These are phyloP conservation scores for Mesochorus sp. DNA, from an alignment of 2,888 invertebrate species.

Conservation along the genomic window DNA sequence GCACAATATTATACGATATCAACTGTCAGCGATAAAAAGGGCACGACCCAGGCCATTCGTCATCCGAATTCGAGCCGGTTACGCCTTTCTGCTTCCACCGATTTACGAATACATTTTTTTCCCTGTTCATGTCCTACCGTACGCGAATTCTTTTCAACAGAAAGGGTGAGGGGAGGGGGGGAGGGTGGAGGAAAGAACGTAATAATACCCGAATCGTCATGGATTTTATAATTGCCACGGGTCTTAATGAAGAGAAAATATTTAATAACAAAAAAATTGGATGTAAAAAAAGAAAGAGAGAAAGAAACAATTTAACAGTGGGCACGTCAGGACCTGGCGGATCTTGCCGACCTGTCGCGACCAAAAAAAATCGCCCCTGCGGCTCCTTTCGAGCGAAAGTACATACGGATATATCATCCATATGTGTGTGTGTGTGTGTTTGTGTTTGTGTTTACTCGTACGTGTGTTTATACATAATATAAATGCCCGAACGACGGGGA, in stretches of 20 bases:
- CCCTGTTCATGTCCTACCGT: too few relatives aligned
- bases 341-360: constrained; percentile 27
- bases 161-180: too few relatives aligned
- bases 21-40: background rate
- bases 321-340: background rate
- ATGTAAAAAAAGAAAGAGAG: background rate
- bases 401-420: background rate
- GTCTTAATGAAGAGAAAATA: background rate
- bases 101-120: background rate
- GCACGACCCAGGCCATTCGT: background rate
- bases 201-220: constrained; percentile 17
- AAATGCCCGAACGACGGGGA: background rate
- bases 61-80: background rate
- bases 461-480: background rate
- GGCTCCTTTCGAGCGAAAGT: constrained; percentile 53
- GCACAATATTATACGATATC: background rate
- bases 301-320: background rate
- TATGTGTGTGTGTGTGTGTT: background rate
- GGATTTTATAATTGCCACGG: constrained; percentile 13
- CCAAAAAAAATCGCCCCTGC: constrained; percentile 47
- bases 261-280: background rate
- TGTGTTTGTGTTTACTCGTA: background rate
- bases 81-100: background rate
- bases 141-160: too few relatives aligned
- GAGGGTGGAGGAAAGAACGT: background rate